Percentiles rank a stretch among this genome's conserved stretches.
Evolutionary conservation across 1,140 invertebrate species (phyloP).

Genomic region (Radopholus similis): DNA sequence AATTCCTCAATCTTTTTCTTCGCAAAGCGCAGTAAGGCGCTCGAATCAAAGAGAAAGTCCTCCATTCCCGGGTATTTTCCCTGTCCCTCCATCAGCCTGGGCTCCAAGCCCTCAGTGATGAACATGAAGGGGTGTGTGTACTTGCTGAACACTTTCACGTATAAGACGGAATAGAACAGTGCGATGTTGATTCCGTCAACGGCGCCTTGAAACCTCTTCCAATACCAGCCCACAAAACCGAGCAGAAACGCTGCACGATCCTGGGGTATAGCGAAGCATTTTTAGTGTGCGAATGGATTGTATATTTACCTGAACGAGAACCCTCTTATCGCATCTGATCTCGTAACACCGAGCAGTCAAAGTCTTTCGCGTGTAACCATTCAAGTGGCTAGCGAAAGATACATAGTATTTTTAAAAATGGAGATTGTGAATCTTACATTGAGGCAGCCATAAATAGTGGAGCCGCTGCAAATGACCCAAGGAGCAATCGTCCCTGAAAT

Average conservation of each 20-base stretch:
- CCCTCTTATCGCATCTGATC: slow-evolving; percentile 26
- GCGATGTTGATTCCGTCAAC: slow-evolving; percentile 26
- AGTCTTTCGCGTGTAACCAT: not conserved
- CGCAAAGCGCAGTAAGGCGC: not conserved
- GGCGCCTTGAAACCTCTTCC: slow-evolving; percentile 46
- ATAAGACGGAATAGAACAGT: not conserved
- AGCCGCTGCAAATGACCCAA: not conserved
- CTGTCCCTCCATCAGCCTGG: not conserved
- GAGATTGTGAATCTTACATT: too few relatives aligned
- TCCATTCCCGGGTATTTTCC: not conserved
- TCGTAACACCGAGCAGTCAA: slow-evolving; percentile 30
- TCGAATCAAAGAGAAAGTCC: not conserved
- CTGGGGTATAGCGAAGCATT: not conserved
- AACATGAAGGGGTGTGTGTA: not conserved
- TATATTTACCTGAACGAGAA: not conserved
- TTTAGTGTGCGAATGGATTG: too few relatives aligned
- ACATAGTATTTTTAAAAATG: too few relatives aligned
- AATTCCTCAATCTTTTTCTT: not conserved
- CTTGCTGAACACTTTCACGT: not conserved
- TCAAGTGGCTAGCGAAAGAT: not conserved
- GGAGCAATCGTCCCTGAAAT: not conserved
- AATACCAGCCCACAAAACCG: slow-evolving; percentile 47
- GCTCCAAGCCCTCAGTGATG: not conserved
- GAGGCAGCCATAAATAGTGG: slow-evolving; percentile 1
- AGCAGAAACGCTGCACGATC: slow-evolving; percentile 32